Percentiles rank a stretch among this genome's conserved stretches.
These are phyloP conservation scores for Bambusicola thoracicus DNA, from an alignment of 2,113 vertebrate genomes.

Conservation along the genomic window DNA sequence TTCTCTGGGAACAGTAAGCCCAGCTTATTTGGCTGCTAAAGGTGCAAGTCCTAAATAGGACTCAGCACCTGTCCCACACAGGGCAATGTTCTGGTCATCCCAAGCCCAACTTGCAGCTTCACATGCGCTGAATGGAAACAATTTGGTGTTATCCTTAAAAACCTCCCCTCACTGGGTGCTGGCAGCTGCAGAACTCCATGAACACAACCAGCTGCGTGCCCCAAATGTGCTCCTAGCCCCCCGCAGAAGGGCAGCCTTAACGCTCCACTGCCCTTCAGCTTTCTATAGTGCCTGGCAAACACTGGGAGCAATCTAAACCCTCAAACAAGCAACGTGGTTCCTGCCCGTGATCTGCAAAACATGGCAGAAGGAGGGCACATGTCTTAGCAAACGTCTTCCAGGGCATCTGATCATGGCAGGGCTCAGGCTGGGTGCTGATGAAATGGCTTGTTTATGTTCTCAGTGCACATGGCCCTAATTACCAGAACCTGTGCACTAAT, in stretches of 20 bases:
- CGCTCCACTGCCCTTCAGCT: neutral
- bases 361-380: neutral
- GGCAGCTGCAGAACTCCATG: neutral
- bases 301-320: neutral
- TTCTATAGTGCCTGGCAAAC: rapidly evolving
- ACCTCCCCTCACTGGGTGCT: neutral
- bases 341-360: slow-evolving; percentile 1
- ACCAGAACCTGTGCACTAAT: slow-evolving; percentile 21
- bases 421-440: neutral
- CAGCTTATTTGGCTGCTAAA: neutral
- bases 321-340: neutral
- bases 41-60: neutral
- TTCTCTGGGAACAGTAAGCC: neutral
- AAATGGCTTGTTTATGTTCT: slow-evolving; percentile 38
- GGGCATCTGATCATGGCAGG: neutral
- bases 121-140: neutral
- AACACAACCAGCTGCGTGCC: rapidly evolving
- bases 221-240: neutral
- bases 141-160: neutral
- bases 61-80: neutral
- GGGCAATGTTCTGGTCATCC: neutral
- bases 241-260: neutral
- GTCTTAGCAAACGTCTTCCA: neutral
- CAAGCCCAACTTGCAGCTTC: neutral
- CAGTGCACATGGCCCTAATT: slow-evolving; percentile 52